phyloP scores from a whole-genome alignment of 2,797 vertebrate genomes.

The Taenioides sp. region DNA sequence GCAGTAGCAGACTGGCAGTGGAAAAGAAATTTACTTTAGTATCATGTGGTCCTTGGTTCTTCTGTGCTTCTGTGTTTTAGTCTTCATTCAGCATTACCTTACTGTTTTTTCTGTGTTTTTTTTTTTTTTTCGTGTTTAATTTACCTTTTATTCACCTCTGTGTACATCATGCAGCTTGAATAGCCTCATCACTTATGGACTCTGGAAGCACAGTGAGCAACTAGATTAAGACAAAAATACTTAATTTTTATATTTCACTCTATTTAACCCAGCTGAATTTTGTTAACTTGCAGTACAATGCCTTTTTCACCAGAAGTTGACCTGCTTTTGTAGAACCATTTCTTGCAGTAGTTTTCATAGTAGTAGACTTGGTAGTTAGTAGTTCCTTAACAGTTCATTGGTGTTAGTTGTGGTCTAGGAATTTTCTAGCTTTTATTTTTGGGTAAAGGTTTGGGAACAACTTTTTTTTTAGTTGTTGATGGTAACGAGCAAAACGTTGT shows the following conservation, averaged over 20 bases:
- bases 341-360: constrained; percentile 1
- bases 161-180: background rate
- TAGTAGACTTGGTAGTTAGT: constrained; percentile 9
- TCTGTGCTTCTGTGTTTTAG: constrained; percentile 28
- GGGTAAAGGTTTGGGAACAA: constrained; percentile 21
- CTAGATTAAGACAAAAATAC: background rate
- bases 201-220: constrained; percentile 6
- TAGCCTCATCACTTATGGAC: background rate
- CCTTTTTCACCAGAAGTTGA: background rate
- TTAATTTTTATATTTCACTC: background rate
- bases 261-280: background rate
- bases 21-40: constrained; percentile 23
- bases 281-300: background rate
- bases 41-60: constrained; percentile 38
- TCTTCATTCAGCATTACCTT: constrained; percentile 30
- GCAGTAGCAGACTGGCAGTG: constrained; percentile 10
- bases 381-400: constrained; percentile 19
- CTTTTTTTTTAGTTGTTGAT: constrained; percentile 50
- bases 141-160: background rate
- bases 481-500: constrained; percentile 26
- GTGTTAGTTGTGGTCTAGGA: constrained; percentile 25
- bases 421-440: constrained; percentile 20
- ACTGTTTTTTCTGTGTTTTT: constrained; percentile 18
- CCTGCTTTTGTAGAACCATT: background rate
- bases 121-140: background rate